phyloP scores from a whole-genome alignment of 1,140 invertebrate species.

The Procambarus clarkii region DNA sequence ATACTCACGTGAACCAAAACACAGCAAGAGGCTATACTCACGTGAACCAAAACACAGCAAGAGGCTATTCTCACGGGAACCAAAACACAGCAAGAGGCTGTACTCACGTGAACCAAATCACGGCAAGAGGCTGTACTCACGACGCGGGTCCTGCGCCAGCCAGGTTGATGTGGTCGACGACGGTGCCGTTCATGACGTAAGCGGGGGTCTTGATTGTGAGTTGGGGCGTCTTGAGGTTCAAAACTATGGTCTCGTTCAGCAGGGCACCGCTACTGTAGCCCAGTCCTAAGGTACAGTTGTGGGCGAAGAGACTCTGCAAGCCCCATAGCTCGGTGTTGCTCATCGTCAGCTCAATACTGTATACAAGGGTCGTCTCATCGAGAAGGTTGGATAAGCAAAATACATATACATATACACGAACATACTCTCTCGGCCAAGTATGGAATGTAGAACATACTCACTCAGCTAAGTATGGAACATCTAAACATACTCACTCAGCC shows the following conservation, averaged over 20 bases:
- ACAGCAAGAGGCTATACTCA: no score
- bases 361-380: not conserved
- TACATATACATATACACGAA: no score
- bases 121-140: not conserved
- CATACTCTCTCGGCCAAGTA: no score
- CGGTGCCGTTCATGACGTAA: not conserved
- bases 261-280: not conserved
- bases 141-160: not conserved
- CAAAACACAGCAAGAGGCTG: no score
- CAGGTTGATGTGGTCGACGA: constrained; percentile 4
- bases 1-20: no score
- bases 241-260: not conserved
- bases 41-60: no score
- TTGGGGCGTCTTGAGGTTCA: not conserved
- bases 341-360: not conserved
- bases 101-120: no score
- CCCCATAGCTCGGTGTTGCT: not conserved
- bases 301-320: not conserved
- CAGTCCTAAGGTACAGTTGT: not conserved
- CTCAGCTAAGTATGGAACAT: no score
- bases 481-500: no score
- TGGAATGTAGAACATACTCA: no score
- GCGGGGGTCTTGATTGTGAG: not conserved
- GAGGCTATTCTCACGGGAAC: no score
- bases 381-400: no score